Percentiles rank a stretch among this genome's conserved stretches.
phyloP scores from a whole-genome alignment of 2,797 vertebrate genomes.

The Eidolon dupreanum region DNA sequence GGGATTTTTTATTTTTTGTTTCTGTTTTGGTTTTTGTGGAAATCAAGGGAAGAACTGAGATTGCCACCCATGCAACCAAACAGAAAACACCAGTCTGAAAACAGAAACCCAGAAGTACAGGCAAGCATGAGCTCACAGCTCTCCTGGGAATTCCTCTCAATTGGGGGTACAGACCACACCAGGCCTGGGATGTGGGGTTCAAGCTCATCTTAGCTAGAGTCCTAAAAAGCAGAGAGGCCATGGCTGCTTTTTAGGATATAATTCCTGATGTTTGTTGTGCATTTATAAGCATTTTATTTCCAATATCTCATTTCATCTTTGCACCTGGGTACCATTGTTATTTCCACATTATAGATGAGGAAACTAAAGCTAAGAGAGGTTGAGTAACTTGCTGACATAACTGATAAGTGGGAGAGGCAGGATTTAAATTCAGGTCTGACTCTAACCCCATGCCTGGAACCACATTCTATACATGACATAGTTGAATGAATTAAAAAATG shows the following conservation, averaged over 20 bases:
- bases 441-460: not conserved
- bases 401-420: not conserved
- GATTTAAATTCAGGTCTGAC: not conserved
- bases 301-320: not conserved
- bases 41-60: slow-evolving; percentile 56
- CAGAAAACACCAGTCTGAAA: not conserved
- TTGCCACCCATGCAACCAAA: not conserved
- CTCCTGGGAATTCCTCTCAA: not conserved
- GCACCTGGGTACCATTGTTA: not conserved
- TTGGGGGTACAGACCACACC: not conserved
- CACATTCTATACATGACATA: not conserved
- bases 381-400: not conserved
- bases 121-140: not conserved
- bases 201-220: not conserved
- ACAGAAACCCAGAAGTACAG: not conserved
- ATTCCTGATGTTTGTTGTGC: not conserved
- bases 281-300: not conserved
- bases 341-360: not conserved
- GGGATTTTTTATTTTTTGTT: slow-evolving; percentile 2
- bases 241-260: too few relatives aligned
- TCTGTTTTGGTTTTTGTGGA: slow-evolving; percentile 59
- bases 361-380: not conserved
- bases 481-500: not conserved
- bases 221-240: not conserved
- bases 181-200: not conserved